Conservation (phyloP, 2,113 vertebrate species). For the Montifringilla adamsi region DNA sequence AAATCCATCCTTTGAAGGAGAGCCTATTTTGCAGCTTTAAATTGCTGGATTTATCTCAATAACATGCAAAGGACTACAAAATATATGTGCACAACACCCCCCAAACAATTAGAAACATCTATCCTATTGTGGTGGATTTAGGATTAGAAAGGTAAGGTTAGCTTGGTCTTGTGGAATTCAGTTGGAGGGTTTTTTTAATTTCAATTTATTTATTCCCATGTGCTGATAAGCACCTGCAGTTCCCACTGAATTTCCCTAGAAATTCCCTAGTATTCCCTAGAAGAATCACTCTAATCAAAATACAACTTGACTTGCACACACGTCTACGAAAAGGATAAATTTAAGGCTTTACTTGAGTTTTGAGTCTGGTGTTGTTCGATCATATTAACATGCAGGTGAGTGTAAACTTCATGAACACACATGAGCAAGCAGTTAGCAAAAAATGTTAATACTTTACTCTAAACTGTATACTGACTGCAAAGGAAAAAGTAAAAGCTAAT, state of each 20-base stretch:
- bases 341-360: neutral
- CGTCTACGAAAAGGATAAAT: neutral
- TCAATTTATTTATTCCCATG: neutral
- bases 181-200: neutral
- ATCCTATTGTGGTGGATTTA: neutral
- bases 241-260: neutral
- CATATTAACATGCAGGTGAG: neutral
- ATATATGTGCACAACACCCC: neutral
- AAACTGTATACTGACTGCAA: neutral
- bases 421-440: neutral
- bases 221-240: neutral
- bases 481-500: fast-evolving
- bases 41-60: constrained; percentile 26
- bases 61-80: neutral
- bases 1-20: constrained; percentile 5
- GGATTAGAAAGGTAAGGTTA: neutral
- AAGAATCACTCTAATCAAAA: neutral
- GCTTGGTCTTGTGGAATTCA: neutral
- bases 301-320: neutral
- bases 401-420: fast-evolving
- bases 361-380: fast-evolving
- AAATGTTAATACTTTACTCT: neutral
- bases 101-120: neutral
- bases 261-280: neutral
- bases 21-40: constrained; percentile 10